phyloP scores from a whole-genome alignment of 2,797 vertebrate species.

The Okamejei kenojei region DNA sequence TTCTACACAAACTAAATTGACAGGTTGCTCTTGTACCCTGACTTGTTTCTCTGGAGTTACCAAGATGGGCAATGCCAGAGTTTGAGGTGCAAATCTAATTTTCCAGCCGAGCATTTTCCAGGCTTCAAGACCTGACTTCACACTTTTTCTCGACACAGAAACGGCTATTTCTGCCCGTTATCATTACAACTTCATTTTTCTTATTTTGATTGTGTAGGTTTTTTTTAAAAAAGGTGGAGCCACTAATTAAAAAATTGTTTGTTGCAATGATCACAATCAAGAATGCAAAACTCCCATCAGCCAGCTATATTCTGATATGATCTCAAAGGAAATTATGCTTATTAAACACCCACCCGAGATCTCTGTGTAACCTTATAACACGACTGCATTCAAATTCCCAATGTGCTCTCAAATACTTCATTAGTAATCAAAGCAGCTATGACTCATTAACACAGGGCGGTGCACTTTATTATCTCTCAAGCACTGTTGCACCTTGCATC shows the following conservation, averaged over 20 bases:
- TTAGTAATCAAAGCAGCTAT: background rate
- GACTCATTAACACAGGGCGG: background rate
- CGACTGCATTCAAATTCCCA: background rate
- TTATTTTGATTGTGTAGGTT: no score
- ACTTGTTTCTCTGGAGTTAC: background rate
- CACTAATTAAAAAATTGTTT: background rate
- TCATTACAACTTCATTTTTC: no score
- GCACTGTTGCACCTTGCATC: background rate
- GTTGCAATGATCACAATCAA: background rate
- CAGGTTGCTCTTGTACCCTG: background rate
- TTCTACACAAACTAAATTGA: background rate
- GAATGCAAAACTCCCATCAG: background rate
- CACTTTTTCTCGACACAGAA: no score
- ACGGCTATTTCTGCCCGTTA: no score
- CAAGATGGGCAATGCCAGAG: background rate
- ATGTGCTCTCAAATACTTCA: background rate
- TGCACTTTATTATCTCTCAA: background rate
- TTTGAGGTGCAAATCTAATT: no score
- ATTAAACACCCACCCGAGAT: background rate
- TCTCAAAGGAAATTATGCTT: background rate
- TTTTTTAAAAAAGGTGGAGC: background rate
- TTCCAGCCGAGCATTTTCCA: no score
- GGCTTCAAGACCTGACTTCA: no score
- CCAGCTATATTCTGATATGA: background rate
- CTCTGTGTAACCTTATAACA: background rate